A percentile compares a stretch with the other conserved stretches of the same genome.
phyloP scores from a whole-genome alignment of 2,797 vertebrate genomes.

The Basileuterus tristriatus region DNA sequence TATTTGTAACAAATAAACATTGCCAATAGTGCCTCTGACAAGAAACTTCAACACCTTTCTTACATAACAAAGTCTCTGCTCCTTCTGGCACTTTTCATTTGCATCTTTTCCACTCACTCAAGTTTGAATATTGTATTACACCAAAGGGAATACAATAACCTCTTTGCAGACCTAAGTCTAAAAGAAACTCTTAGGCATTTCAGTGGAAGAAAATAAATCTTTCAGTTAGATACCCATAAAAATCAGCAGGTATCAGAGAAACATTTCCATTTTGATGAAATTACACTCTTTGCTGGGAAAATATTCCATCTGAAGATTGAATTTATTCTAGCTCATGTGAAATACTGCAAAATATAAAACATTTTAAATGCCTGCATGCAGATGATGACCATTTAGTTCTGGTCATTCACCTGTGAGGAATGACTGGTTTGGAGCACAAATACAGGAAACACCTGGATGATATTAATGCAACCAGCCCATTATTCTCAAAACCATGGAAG shows the following conservation, averaged over 20 bases:
- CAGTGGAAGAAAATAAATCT: not conserved
- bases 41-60: not conserved
- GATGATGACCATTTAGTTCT: not conserved
- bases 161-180: not conserved
- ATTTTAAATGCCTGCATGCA: not conserved
- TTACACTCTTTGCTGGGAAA: not conserved
- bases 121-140: not conserved
- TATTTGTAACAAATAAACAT: not conserved
- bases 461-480: not conserved
- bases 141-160: not conserved
- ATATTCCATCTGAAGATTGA: not conserved
- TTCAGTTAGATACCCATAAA: not conserved
- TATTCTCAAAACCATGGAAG: not conserved
- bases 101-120: not conserved
- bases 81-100: not conserved
- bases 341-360: not conserved
- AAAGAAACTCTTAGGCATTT: not conserved
- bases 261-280: not conserved
- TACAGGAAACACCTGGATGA: not conserved
- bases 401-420: not conserved
- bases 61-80: not conserved
- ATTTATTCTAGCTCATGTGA: not conserved
- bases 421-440: not conserved
- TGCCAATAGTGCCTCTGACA: not conserved
- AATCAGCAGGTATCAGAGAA: not conserved